A percentile compares a stretch with the other conserved stretches of the same genome.
Conservation (phyloP, 2,113 vertebrate species). For the Eira barbara region DNA sequence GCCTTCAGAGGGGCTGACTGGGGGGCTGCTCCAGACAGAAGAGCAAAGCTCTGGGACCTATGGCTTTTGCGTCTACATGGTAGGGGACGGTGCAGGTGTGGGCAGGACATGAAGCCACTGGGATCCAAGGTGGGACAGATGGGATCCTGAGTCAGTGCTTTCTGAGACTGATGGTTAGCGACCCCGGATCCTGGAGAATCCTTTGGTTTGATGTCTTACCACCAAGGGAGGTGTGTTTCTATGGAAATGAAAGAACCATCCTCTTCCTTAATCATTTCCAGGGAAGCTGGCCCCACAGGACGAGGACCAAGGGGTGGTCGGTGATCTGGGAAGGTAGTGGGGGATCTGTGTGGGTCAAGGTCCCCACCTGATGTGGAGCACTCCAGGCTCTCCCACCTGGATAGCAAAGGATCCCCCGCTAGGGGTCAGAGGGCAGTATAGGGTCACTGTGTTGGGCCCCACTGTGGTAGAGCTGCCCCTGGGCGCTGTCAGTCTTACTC, state of each 20-base stretch:
- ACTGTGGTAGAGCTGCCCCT: rapidly evolving
- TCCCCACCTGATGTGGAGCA: not conserved
- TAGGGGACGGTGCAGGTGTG: not conserved
- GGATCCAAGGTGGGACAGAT: not conserved
- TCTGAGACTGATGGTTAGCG: not conserved
- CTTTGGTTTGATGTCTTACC: conserved; percentile 74
- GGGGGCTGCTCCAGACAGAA: conserved; percentile 29
- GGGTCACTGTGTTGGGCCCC: not conserved
- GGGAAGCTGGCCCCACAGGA: not conserved
- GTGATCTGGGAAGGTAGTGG: not conserved
- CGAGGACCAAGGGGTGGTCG: not conserved
- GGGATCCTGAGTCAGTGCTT: not conserved
- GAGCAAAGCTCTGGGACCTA: conserved; percentile 71
- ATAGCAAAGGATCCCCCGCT: not conserved
- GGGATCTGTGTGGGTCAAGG: not conserved
- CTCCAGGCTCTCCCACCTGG: not conserved
- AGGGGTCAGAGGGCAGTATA: not conserved
- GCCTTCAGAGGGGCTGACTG: not conserved
- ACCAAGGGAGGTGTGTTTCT: not conserved
- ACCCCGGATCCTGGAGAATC: not conserved
- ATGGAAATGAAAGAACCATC: not conserved
- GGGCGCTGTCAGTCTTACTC: not conserved
- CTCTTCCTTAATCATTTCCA: not conserved
- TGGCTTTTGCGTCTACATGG: conserved; percentile 80
- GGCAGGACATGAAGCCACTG: not conserved